Evolutionary conservation across 2,797 vertebrate species (phyloP).

Genomic region (Bryconaethiops microstoma): DNA sequence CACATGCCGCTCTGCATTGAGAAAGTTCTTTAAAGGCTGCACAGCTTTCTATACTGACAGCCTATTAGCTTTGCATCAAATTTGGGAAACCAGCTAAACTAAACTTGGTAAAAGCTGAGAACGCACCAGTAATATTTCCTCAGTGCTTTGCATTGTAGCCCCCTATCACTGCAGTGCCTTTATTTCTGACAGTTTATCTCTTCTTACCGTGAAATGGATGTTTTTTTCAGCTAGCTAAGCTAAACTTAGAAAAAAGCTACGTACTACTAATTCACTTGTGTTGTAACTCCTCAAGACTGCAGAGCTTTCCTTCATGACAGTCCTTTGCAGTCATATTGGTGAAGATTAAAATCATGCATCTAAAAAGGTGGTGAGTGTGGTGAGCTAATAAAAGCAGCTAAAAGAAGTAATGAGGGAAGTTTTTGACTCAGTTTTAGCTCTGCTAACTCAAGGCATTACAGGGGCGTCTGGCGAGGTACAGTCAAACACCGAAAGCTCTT

Average conservation of each 20-base stretch:
- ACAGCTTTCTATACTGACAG: not conserved
- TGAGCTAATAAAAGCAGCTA: slow-evolving; percentile 17
- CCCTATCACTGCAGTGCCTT: not conserved
- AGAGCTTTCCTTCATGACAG: not conserved
- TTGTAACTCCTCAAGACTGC: slow-evolving; percentile 1
- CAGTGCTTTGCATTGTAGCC: not conserved
- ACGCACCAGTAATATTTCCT: not conserved
- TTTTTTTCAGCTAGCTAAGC: slow-evolving; percentile 12
- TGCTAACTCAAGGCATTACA: slow-evolving; percentile 37
- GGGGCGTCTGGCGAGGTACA: slow-evolving; percentile 39
- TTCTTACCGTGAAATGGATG: not conserved
- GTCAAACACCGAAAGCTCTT: slow-evolving; percentile 17
- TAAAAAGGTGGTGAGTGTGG: slow-evolving; percentile 17
- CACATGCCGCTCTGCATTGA: not conserved
- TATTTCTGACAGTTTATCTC: not conserved
- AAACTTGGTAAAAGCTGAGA: not conserved
- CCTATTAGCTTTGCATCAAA: too few species aligned
- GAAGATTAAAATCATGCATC: not conserved
- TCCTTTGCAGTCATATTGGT: not conserved
- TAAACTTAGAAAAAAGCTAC: not conserved
- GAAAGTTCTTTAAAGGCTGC: not conserved
- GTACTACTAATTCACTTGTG: not conserved
- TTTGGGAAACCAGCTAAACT: slow-evolving; percentile 4
- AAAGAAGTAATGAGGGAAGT: slow-evolving; percentile 27
- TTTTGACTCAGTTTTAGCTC: slow-evolving; percentile 22